These are phyloP conservation scores for Acholoe squamosa DNA, from an alignment of 2,888 invertebrate species.

Conservation along the genomic window DNA sequence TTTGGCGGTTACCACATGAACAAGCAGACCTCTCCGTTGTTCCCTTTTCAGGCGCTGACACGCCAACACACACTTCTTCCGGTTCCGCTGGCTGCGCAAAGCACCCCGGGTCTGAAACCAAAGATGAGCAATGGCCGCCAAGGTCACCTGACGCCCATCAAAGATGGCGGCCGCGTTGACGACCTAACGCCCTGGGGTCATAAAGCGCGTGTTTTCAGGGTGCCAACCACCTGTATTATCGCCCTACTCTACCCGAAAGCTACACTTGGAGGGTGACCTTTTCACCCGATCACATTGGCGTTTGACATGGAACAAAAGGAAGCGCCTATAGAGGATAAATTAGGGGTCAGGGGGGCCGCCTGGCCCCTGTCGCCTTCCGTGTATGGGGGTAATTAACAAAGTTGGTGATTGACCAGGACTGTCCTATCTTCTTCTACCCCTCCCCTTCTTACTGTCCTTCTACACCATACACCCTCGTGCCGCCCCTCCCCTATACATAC, in stretches of 20 bases:
- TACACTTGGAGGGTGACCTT: constrained; percentile 19
- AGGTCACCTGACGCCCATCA: not conserved
- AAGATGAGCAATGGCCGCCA: constrained; percentile 10
- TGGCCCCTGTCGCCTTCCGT: not conserved
- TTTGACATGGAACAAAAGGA: constrained; percentile 13
- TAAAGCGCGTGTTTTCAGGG: not conserved
- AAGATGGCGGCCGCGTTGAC: not conserved
- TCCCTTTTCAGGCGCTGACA: not conserved
- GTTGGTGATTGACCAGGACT: not conserved
- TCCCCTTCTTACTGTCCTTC: not conserved
- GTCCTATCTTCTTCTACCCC: not conserved
- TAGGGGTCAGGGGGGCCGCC: not conserved
- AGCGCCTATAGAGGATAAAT: not conserved
- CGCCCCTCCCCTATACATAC: not conserved
- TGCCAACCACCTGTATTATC: constrained; percentile 3
- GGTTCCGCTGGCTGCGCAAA: constrained; percentile 33
- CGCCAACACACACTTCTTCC: not conserved
- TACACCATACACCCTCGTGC: not conserved
- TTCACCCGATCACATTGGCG: constrained; percentile 5
- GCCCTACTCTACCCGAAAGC: not conserved
- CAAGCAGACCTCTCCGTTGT: not conserved
- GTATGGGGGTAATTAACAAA: constrained; percentile 11
- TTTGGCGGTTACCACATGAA: not conserved
- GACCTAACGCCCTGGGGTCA: not conserved
- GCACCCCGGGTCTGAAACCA: not conserved